Base-by-base conservation (phyloP, 2,797 vertebrate genomes). In the Sphenodon punctatus region DNA sequence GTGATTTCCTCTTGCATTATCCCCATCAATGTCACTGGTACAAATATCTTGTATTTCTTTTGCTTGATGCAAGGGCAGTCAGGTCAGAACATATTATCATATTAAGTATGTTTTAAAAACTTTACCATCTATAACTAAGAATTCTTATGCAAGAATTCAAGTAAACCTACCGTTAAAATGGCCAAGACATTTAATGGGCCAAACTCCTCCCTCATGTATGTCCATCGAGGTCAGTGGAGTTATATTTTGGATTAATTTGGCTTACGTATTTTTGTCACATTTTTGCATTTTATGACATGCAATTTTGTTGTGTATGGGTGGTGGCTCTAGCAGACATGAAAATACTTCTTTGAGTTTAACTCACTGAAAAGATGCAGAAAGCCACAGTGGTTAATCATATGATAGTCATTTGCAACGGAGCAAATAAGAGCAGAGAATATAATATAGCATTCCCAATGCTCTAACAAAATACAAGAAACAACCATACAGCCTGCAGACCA, bases 21-120 rank as follows among this genome's bases (percentile, higher is more conserved):
- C 91, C 98, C 99, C 95, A 99, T 99, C 95, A 99, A 99, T 88
- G 98, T 99, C 95, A 98, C 99, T 69, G 99, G 99, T 99, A 98
- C 96, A 91, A 84, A 94, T 94, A 73, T 93, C 85, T 94, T 93
- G 82, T 94, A 77, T 87, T 93, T 86, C 82, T 91, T 93, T 87
- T 92, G 87, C 82, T 92, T 93, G 91, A 81, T 89, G 88, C 70
- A 78, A 67, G 89, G 88, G 78, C 27, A 69, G 20, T 67, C 2
- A 91, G 90, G 80, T 90, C 84, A 85, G 81, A 80, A 89, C 82
- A 90, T 53, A 70, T 73, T 89, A 68, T 48, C 88, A 75, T 91
- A 82, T 88, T 92, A 91, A 92, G 83, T 84, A 77, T 88, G 46
- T 88, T 73, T 90, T 79, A 87, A 88, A 89, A 80, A 70, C 67